Base-by-base conservation (phyloP, 2,797 vertebrate species). In the Aythya fuligula region DNA sequence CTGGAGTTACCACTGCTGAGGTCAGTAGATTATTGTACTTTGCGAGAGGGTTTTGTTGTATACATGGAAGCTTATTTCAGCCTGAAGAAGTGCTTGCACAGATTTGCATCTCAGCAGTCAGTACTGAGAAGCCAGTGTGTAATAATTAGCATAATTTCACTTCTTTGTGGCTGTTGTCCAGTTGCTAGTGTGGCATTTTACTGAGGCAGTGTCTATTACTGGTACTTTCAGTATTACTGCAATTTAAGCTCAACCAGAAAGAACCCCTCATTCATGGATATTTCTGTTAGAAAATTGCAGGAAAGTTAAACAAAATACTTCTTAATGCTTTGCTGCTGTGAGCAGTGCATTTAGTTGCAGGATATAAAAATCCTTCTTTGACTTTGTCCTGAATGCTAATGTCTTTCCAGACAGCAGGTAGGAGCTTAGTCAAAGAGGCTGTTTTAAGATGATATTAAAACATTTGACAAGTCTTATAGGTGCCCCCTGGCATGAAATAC, bases 371-470 rank as follows among this genome's bases (percentile, higher is more conserved):
- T 58, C 53, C 8, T 53, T 79, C 54, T 65, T 76, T 53, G 61
- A 19, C 38, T 47, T 58, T 36, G 14, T 41, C 45, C 38, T 34
- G 22, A 34, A 57, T 36, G 43, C 28, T 66, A 28, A 62, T 36
- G 28, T 38, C 13, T 39, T 76, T 61, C 58, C 45, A 80, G 81
- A 66, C 77, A 58, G 72, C 84, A 70, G 69, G 86, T 36, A 91
- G 82, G 84, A 61, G 62, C 80, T 87, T 93, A 77, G 38, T 91
- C 69, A 91, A 66, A 96, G 78, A 70, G 47, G 36, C 45, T 92
- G 43, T 36, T 90, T 86, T 64, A 80, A 87, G 39, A 41, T 45
- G 5, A 22, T 49, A 76, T 51, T 69, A 53, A 54, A 66, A 90
- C 72, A 85, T 67, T 83, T 28, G 66, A 72, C 69, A 41, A 76